Percentiles rank a stretch among this genome's conserved stretches.
These are phyloP conservation scores for Drosophila varians DNA, from an alignment of 1,140 invertebrate genomes.

Conservation along the genomic window DNA sequence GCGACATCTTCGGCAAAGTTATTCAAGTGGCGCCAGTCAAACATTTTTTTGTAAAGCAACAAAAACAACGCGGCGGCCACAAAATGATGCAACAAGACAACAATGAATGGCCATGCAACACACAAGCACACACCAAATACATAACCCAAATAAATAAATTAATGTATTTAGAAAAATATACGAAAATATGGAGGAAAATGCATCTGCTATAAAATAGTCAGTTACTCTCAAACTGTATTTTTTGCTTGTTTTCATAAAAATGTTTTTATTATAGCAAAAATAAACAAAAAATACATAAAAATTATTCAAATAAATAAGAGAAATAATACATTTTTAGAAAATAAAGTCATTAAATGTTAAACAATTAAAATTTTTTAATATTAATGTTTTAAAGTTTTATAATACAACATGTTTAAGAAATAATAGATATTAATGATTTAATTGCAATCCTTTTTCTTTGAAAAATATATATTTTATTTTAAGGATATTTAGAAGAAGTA, in stretches of 20 bases:
- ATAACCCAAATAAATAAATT: not conserved
- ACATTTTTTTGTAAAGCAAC: constrained; percentile 62
- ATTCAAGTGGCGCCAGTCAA: constrained; percentile 80
- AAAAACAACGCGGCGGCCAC: constrained; percentile 11
- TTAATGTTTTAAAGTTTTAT: too few species aligned
- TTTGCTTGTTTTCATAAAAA: not conserved
- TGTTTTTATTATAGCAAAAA: not conserved
- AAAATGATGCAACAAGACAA: constrained; percentile 38
- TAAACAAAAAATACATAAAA: not conserved
- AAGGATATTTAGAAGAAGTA: too few species aligned
- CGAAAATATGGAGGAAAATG: not conserved
- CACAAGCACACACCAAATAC: not conserved
- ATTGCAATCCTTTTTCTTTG: too few species aligned
- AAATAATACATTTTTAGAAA: too few species aligned
- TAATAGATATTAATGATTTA: too few species aligned
- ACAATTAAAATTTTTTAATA: too few species aligned
- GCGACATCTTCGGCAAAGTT: constrained; percentile 66
- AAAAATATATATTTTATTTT: too few species aligned
- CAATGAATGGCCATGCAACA: constrained; percentile 46
- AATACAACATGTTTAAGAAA: too few species aligned
- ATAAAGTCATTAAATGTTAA: too few species aligned
- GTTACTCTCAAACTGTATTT: not conserved
- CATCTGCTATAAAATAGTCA: not conserved
- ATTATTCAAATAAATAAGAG: not conserved
- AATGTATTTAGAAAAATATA: not conserved